Base-by-base conservation (phyloP, 2,888 invertebrate genomes). In the Ectemnius cavifrons region DNA sequence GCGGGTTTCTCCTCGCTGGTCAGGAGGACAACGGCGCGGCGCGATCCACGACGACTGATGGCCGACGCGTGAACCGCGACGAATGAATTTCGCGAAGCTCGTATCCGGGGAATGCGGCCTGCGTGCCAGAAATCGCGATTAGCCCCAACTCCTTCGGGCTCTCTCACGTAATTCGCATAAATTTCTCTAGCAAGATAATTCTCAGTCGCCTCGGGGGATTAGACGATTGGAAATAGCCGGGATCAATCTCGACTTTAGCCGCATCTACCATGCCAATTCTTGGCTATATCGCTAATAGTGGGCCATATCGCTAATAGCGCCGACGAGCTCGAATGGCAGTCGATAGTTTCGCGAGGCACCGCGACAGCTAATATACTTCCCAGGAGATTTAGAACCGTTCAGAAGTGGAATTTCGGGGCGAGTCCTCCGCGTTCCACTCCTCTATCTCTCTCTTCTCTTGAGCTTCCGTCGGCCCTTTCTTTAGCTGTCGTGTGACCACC, bases 81-180 rank as follows among this genome's bases (percentile, higher is more conserved):
- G 71, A 75, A 81, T 81, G 70, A 62, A 57, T 80, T 76, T 73
- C 71, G 74, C 47, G 71, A 37, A 67, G 70, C 73, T 57, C 13
- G 18, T 23, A 23, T 23, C 8, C 37, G 28, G 67, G 67, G 64
- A 69, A 27, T n/a, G 27, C 62, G 57, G n/a, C 45, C 16, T 49
- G 49, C 23, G 58, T 59, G 37, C 63, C 59, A 68, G 61, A 71
- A 71, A 71, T 71, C 68, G n/a, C 27, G 14, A 16, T 16, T 47
- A 20, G 37, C 37, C 37, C 37, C 8, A 37, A 11, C 37, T 37
- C 37, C 37, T 8, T 11, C 11, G 8, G 37, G 37, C 37, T 23
- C 37, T 2, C 37, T 37, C 37, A 37, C 37, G 37, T 37, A 37
- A 37, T 37, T 37, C 37, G 37, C 37, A 37, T 37, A 37, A 37